phyloP scores from a whole-genome alignment of 2,888 invertebrate species.

The Nephrotoma flavescens region DNA sequence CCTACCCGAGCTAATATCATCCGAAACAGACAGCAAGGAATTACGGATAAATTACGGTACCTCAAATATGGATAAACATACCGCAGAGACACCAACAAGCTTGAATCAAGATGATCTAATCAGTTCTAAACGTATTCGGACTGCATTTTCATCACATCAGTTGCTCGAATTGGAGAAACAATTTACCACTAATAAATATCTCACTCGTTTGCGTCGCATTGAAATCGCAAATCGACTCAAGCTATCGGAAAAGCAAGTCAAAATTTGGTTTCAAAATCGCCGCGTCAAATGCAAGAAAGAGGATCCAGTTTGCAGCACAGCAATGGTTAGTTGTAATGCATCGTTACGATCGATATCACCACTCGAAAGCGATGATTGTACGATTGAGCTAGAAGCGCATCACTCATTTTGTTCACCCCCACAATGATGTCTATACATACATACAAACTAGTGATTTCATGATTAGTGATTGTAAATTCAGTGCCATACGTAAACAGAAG shows the following conservation, averaged over 20 bases:
- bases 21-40: not conserved
- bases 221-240: conserved; percentile 83
- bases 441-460: not conserved
- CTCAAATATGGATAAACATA: conserved; percentile 35
- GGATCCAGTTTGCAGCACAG: not conserved
- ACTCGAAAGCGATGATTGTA: not conserved
- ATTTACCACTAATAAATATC: conserved; percentile 79
- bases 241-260: conserved; percentile 88
- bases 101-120: conserved; percentile 20
- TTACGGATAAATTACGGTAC: not conserved
- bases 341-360: not conserved
- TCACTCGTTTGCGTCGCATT: conserved; percentile 75
- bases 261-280: conserved; percentile 90
- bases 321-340: not conserved
- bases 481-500: not conserved
- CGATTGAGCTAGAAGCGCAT: not conserved
- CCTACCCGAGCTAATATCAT: not conserved
- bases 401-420: not conserved
- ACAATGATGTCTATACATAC: not conserved
- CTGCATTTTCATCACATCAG: conserved; percentile 85
- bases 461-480: not conserved
- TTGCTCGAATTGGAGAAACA: conserved; percentile 77
- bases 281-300: conserved; percentile 81
- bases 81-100: conserved; percentile 34
- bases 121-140: conserved; percentile 66